phyloP scores from a whole-genome alignment of 2,888 invertebrate genomes.

The Exocentrus adspersus region DNA sequence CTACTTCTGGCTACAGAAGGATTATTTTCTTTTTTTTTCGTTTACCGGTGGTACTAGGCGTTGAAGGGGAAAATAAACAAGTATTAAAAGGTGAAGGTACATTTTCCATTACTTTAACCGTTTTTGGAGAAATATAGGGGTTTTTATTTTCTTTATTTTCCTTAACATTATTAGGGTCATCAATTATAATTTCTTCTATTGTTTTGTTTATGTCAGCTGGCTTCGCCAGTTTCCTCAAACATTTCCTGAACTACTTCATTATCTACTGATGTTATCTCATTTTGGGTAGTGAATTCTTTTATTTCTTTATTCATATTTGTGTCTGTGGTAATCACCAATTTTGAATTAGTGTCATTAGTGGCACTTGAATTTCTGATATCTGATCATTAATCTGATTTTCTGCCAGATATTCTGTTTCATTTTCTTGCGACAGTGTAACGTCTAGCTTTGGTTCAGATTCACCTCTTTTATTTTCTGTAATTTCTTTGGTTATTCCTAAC shows the following conservation, averaged over 20 bases:
- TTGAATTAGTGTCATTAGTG: no score
- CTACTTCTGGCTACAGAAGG: not conserved
- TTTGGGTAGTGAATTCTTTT: not conserved
- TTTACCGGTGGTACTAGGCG: not conserved
- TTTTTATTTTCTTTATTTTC: not conserved
- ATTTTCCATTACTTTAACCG: not conserved
- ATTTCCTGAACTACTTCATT: not conserved
- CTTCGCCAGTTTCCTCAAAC: no score
- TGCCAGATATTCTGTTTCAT: no score
- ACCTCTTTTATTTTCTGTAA: no score
- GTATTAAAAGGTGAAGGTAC: slow-evolving; percentile 2
- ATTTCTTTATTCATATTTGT: no score
- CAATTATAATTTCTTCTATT: not conserved
- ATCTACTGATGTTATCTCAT: not conserved
- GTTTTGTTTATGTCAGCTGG: no score
- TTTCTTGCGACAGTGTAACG: no score
- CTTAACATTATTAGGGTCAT: not conserved
- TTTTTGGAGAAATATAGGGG: not conserved
- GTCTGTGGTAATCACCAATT: no score
- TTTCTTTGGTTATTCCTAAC: no score
- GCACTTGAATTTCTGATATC: no score
- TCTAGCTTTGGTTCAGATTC: no score
- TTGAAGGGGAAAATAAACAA: not conserved
- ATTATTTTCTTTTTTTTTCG: not conserved
- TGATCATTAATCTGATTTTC: no score